Evolutionary conservation across 1,140 invertebrate genomes (phyloP).

Genomic region (Hylaeus anthracinus): DNA sequence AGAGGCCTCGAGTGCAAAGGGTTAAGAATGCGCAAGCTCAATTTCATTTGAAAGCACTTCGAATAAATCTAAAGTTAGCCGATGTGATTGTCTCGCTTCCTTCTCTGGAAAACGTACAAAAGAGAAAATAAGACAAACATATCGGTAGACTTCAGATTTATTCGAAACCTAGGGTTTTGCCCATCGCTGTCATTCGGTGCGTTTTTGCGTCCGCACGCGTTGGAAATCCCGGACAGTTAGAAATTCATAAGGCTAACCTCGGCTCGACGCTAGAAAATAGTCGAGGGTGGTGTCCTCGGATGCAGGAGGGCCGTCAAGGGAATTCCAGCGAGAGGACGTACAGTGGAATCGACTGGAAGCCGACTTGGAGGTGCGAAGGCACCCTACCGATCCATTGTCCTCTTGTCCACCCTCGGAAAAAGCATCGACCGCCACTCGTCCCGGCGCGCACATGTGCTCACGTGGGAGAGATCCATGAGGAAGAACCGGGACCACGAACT

Average conservation of each 20-base stretch:
- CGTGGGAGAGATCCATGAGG: conserved; percentile 3
- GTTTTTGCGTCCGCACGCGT: conserved; percentile 12
- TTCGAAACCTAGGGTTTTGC: too few species aligned
- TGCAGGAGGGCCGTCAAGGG: conserved; percentile 34
- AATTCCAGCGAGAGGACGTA: conserved; percentile 44
- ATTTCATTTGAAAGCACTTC: neutral
- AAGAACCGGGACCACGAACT: neutral
- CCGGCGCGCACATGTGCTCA: conserved; percentile 7
- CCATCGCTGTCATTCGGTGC: neutral
- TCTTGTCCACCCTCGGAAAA: conserved; percentile 42
- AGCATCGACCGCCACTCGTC: conserved; percentile 14
- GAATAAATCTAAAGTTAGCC: too few species aligned
- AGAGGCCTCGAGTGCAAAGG: neutral
- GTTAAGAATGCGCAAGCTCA: neutral
- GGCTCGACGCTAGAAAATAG: conserved; percentile 10
- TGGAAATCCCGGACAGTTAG: conserved; percentile 10
- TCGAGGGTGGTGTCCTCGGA: conserved; percentile 20
- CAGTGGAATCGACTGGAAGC: conserved; percentile 44
- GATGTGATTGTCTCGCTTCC: too few species aligned
- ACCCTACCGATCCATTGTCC: conserved; percentile 65
- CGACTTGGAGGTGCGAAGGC: conserved; percentile 56
- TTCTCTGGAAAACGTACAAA: too few species aligned
- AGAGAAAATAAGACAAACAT: too few species aligned
- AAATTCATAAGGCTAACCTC: conserved; percentile 34
- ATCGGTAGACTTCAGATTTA: too few species aligned